Evolutionary conservation across 2,888 invertebrate genomes (phyloP), one percentile per base, ranked within the genome.

Genomic region (Trachelus tabidus): DNA sequence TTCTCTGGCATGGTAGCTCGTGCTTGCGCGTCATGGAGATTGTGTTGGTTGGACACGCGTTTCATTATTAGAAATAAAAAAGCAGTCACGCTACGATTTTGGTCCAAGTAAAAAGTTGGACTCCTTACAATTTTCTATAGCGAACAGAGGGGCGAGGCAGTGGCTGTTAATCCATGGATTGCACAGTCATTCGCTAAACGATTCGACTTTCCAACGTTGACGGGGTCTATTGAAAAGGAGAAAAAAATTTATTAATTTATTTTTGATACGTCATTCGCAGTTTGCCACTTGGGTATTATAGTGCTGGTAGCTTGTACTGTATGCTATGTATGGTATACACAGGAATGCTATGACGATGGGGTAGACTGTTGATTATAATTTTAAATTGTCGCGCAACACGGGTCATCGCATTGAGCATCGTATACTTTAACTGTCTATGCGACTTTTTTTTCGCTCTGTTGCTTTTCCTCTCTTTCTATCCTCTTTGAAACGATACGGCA

Each of bases 131-230:
- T 56, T 56, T 9, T 23, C 56, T 56, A 56, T 56, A 56, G 56
- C 9, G 56, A 56, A 56, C 23, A 56, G 56, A 23, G 23, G 23
- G 23, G 23, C 0, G 23, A 56, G 56, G 23, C 56, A 9, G 23
- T 56, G 9, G 56, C 56, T 56, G 56, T 56, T 56, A 23, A 56
- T 9, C 56, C 9, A 2, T 12, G 23, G 56, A 23, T 71, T 71
- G 71, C 71, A 31, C 68, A 83, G 83, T 87, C 85, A 83, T 79
- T 80, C 75, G 80, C 79, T 85, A 84, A 86, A 82, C 82, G 73
- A 69, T 75, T 73, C 12, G 34, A 69, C 31, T 56, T 56, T 56
- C 23, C 9, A 56, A 56, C 9, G 56, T 56, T 56, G 71, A 23
- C 71, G 33, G 71, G 71, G 71, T 71, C 71, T 31, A 71, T 71